These are phyloP conservation scores for Antrozous pallidus DNA, from an alignment of 2,797 vertebrate species.

Conservation along the genomic window DNA sequence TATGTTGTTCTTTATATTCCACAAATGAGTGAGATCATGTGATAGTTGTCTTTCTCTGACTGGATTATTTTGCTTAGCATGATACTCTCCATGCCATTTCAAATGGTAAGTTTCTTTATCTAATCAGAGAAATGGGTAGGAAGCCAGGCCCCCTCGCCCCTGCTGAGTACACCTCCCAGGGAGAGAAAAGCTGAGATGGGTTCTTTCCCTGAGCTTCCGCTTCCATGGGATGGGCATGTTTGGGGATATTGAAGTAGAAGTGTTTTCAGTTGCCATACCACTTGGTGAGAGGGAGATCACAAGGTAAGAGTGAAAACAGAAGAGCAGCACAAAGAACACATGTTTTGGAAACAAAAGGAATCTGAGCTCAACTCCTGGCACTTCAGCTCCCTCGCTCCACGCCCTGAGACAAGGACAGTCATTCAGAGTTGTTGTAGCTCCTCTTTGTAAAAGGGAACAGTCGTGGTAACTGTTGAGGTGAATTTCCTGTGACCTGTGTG, in stretches of 20 bases:
- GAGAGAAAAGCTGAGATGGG: neutral
- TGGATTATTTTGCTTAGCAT: too few species aligned
- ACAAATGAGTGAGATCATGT: too few species aligned
- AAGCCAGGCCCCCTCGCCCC: neutral
- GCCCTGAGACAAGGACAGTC: neutral
- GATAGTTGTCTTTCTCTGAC: too few species aligned
- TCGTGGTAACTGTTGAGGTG: neutral
- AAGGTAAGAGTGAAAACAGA: constrained; percentile 34
- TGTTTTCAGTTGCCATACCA: constrained; percentile 10
- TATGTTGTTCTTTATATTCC: too few species aligned
- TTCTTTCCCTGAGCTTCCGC: neutral
- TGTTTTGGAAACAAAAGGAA: constrained; percentile 28
- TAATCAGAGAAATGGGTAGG: neutral
- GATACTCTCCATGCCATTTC: too few species aligned
- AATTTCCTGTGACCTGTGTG: neutral
- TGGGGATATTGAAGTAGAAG: neutral
- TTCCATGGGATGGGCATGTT: neutral
- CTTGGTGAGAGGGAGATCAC: neutral
- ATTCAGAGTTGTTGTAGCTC: neutral
- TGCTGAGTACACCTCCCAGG: neutral
- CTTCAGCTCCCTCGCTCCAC: neutral
- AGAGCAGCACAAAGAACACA: neutral
- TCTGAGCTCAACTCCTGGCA: neutral
- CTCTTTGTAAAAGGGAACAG: neutral
- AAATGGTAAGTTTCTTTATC: neutral